Conservation (phyloP, 2,888 invertebrate genomes). For the Eubasilissa splendida region DNA sequence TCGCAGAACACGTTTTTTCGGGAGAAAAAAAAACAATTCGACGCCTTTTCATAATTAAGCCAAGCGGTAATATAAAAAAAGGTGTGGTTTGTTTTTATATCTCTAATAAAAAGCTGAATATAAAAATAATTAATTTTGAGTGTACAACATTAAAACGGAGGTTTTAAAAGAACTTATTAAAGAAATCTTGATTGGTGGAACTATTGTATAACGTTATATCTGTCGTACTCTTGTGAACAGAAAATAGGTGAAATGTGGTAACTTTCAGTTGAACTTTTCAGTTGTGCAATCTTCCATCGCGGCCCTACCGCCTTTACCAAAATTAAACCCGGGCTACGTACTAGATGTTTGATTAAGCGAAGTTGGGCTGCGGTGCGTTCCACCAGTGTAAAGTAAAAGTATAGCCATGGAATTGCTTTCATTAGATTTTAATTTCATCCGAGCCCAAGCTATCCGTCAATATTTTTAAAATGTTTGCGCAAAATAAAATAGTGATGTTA, state of each 20-base stretch:
- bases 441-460: background rate
- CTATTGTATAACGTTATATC: too few species aligned
- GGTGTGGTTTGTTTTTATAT: background rate
- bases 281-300: too few species aligned
- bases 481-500: too few species aligned
- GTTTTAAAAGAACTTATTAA: too few species aligned
- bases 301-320: too few species aligned
- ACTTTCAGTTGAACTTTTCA: too few species aligned
- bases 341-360: constrained; percentile 5
- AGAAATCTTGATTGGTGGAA: too few species aligned
- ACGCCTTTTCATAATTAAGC: constrained; percentile 19
- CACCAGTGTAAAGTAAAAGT: background rate
- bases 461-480: background rate
- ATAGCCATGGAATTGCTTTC: constrained; percentile 23
- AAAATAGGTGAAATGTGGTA: too few species aligned
- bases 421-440: constrained; percentile 45
- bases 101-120: background rate
- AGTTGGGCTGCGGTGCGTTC: background rate
- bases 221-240: too few species aligned
- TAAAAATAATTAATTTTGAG: constrained; percentile 7
- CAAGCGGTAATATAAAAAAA: constrained; percentile 4
- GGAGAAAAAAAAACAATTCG: constrained; percentile 4
- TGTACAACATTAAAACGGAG: too few species aligned
- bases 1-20: background rate
- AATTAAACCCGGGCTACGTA: too few species aligned